Percentiles rank a stretch among this genome's conserved stretches.
These are phyloP conservation scores for Notarius quadriscutis DNA, from an alignment of 2,113 vertebrate species.

Conservation along the genomic window DNA sequence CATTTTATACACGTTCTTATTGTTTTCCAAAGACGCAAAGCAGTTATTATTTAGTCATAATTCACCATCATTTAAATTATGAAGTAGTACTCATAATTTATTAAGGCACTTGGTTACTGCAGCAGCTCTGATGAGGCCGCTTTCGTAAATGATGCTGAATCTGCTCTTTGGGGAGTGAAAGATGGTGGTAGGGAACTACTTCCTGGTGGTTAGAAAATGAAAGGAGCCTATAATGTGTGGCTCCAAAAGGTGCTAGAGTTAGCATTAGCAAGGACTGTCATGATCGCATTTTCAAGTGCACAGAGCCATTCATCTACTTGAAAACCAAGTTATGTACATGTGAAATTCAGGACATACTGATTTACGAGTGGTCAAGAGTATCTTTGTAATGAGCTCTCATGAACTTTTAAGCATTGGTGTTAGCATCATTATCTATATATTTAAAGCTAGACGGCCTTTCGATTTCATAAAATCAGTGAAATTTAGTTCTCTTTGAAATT, in stretches of 20 bases:
- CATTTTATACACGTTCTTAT: not conserved
- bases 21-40: not conserved
- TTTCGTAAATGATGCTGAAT: not conserved
- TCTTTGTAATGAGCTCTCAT: not conserved
- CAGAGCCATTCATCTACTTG: not conserved
- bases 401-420: not conserved
- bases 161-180: not conserved
- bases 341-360: not conserved
- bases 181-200: not conserved
- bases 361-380: not conserved
- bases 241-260: not conserved
- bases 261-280: not conserved
- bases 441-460: no score
- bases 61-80: not conserved
- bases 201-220: not conserved
- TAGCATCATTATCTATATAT: not conserved
- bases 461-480: no score
- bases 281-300: not conserved
- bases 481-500: no score
- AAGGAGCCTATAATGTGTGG: not conserved
- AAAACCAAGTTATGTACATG: not conserved
- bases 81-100: not conserved
- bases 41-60: not conserved
- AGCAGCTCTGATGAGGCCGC: not conserved
- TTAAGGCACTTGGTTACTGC: not conserved